Evolutionary conservation across 2,113 vertebrate genomes (phyloP).

Genomic region (Dendrocopos noguchii): DNA sequence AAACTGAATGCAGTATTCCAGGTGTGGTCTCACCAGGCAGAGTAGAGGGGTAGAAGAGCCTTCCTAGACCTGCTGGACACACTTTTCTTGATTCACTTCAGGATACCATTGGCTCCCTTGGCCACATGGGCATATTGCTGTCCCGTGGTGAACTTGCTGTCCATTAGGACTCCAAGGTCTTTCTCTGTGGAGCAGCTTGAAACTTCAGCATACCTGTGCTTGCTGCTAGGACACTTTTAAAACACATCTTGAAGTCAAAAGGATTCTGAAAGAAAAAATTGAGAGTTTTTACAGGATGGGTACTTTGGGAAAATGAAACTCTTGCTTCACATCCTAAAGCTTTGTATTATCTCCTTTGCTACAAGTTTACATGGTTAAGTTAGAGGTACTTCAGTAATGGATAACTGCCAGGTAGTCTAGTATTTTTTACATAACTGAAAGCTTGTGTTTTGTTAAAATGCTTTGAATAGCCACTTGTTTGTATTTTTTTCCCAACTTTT

Average conservation of each 20-base stretch:
- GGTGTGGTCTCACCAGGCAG: too few species aligned
- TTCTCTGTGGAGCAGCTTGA: not conserved
- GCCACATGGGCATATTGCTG: too few species aligned
- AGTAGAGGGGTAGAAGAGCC: too few species aligned
- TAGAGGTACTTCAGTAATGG: not conserved
- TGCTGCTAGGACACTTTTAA: conserved; percentile 53
- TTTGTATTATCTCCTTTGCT: not conserved
- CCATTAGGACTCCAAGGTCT: too few species aligned
- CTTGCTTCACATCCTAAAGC: not conserved
- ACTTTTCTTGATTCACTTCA: too few species aligned
- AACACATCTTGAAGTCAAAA: conserved; percentile 46
- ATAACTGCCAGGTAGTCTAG: not conserved
- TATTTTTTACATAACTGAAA: not conserved
- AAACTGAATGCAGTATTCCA: too few species aligned
- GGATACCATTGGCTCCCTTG: too few species aligned
- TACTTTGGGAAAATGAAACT: not conserved
- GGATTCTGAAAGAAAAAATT: conserved; percentile 6
- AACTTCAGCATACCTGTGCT: conserved; percentile 54
- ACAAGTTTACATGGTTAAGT: not conserved
- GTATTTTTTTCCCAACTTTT: not conserved
- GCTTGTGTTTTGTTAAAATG: not conserved
- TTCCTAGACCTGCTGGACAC: too few species aligned
- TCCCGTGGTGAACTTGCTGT: too few species aligned
- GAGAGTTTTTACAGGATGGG: conserved; percentile 11
- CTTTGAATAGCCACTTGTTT: not conserved